Percentiles rank a stretch among this genome's conserved stretches.
Evolutionary conservation across 2,113 vertebrate species (phyloP).

Genomic region (Etia nguti): DNA sequence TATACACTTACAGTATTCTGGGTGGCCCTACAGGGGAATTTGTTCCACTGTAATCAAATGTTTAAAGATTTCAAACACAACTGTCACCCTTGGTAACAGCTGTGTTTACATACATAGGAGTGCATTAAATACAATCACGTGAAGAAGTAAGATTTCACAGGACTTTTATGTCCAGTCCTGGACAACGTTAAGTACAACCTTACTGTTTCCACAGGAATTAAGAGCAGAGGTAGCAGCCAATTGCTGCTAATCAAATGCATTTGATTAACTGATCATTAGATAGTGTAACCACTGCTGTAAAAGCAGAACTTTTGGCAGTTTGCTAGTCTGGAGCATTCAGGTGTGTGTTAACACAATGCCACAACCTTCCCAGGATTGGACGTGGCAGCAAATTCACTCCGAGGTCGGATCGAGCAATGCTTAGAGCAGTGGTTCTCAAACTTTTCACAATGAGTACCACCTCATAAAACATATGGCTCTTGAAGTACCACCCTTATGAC

Average conservation of each 20-base stretch:
- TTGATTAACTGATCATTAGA: neutral
- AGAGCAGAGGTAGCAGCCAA: neutral
- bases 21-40: neutral
- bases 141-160: neutral
- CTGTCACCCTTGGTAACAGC: neutral
- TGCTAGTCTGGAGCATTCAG: neutral
- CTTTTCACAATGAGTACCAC: too few relatives aligned
- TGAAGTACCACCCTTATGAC: too few relatives aligned
- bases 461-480: too few relatives aligned
- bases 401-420: accelerated
- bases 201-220: neutral
- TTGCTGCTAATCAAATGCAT: neutral
- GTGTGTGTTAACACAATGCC: neutral
- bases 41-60: neutral
- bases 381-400: neutral
- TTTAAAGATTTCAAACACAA: neutral
- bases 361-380: neutral
- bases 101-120: neutral
- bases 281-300: neutral
- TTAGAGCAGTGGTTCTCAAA: too few relatives aligned
- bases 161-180: neutral
- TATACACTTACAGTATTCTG: neutral
- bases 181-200: neutral
- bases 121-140: neutral
- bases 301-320: neutral